These are phyloP conservation scores for Metopolophium dirhodum DNA, from an alignment of 1,140 invertebrate genomes.

Conservation along the genomic window DNA sequence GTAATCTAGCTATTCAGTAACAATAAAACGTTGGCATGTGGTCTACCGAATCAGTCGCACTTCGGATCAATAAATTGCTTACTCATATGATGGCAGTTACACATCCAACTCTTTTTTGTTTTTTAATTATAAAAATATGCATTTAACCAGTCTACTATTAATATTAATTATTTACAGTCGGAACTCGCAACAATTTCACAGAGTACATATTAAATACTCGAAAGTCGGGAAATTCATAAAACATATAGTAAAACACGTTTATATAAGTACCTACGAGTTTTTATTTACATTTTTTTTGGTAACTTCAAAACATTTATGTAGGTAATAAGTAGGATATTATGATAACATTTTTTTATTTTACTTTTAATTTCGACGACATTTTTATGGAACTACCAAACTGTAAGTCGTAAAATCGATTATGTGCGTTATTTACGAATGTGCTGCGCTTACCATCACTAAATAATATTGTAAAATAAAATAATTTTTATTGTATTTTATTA, in stretches of 20 bases:
- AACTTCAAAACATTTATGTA: background rate
- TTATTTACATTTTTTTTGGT: background rate
- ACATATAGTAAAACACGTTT: background rate
- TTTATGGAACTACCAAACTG: background rate
- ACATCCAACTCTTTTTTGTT: background rate
- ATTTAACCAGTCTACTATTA: background rate
- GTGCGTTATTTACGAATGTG: background rate
- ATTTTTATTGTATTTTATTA: background rate
- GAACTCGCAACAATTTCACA: background rate
- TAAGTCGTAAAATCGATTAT: background rate
- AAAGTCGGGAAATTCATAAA: background rate
- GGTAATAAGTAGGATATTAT: background rate
- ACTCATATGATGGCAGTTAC: background rate
- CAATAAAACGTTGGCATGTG: background rate
- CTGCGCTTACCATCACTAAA: background rate
- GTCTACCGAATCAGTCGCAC: background rate
- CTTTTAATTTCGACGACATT: background rate
- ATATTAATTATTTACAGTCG: background rate
- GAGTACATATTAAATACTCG: background rate
- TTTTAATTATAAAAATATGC: conserved; percentile 18
- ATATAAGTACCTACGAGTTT: background rate
- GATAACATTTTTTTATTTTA: background rate
- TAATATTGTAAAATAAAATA: background rate
- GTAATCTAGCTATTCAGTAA: background rate
- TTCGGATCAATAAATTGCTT: conserved; percentile 10